Evolutionary conservation across 2,113 vertebrate species (phyloP), one percentile per base, ranked within the genome.

Genomic region (Sinocyclocheilus maitianheensis): DNA sequence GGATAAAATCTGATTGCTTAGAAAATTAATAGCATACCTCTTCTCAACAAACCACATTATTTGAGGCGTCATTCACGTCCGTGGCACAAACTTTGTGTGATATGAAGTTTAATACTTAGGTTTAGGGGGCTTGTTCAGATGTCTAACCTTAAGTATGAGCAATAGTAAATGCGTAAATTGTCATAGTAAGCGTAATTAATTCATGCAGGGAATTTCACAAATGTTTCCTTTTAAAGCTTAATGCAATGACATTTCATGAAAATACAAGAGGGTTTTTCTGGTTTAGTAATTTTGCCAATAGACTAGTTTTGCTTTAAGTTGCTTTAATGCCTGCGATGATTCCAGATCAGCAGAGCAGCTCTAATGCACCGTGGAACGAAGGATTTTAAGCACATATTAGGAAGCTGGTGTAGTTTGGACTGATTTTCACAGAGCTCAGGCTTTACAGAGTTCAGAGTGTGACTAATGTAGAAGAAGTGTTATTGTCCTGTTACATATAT

Each of bases 301-400:
- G 20, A 74, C 48, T 40, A 75, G n/a, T 74, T 58, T 58, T 16
- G 30, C 34, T 40, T 74, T 84, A 58, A 74, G 82, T 60, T 84
- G 82, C 67, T 72, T 83, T 72, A 83, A 71, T 83, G 26, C 26
- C 18, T 58, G 11, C 4, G 3, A 74, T 72, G 65, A 83, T 74
- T 84, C 30, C 12, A 83, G 81, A 83, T n/a, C 82, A 74, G 14
- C 48, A 83, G 81, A 72, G 81, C 65, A 72, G 55, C 34, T 74
- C 34, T 83, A 74, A 74, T 83, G 69, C 34, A 0, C 24, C 7
- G 34, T 12, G 13, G 30, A 84, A 74, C 30, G 4, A 84, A 83
- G 34, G 48, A 37, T 72, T 83, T 72, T 72, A 83, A 83, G 67
- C 65, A 71, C 11, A 24, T 71, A 71, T 71, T 83, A 58, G 7